These are phyloP conservation scores for Archocentrus centrarchus DNA, from an alignment of 2,113 vertebrate genomes.

Conservation along the genomic window DNA sequence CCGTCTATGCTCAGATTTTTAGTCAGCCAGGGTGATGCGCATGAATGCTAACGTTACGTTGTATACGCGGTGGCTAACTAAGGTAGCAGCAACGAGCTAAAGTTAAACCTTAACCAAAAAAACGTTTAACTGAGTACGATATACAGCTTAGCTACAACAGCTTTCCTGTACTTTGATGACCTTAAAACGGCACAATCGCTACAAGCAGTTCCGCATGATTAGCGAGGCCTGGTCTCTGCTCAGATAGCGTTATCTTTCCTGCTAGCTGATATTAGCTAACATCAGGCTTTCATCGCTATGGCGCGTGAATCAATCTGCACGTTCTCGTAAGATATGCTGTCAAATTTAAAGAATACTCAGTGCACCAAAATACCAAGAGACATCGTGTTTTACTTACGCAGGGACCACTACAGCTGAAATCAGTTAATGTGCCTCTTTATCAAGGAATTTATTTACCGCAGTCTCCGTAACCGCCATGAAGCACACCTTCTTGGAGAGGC, in stretches of 20 bases:
- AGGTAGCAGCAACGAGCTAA: neutral
- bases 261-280: slow-evolving; percentile 45
- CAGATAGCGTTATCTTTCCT: slow-evolving; percentile 20
- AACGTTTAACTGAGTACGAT: neutral
- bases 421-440: neutral
- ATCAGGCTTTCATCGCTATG: slow-evolving; percentile 34
- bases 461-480: slow-evolving; percentile 83
- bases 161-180: neutral
- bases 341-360: neutral
- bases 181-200: neutral
- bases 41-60: slow-evolving; percentile 11
- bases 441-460: slow-evolving; percentile 78
- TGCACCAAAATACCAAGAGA: accelerated
- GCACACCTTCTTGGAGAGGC: slow-evolving; percentile 75
- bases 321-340: neutral
- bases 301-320: slow-evolving; percentile 28
- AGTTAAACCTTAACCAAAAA: neutral
- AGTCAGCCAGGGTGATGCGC: slow-evolving; percentile 1
- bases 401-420: neutral
- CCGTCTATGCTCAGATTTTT: neutral
- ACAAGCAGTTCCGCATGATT: neutral
- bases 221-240: slow-evolving; percentile 22
- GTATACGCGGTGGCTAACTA: neutral
- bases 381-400: neutral
- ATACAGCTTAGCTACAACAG: neutral